Evolutionary conservation across 2,797 vertebrate genomes (phyloP), one percentile per base, ranked within the genome.

Genomic region (Anableps anableps): DNA sequence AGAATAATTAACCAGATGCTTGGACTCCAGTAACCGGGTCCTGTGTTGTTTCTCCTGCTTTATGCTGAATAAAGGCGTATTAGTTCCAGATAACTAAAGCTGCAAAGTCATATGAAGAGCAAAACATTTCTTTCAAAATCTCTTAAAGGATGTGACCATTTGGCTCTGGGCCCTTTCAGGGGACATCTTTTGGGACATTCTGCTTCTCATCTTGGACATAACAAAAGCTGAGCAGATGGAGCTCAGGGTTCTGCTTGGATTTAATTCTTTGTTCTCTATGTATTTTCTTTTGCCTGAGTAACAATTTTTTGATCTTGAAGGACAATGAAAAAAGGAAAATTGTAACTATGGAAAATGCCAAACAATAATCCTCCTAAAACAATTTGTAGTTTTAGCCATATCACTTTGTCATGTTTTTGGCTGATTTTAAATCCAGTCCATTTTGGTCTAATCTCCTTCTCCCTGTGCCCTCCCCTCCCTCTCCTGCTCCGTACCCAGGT

Each of bases 401-500:
- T 64, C 5, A 0, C 36, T 85, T 81, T 75, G 21, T 81, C 73
- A 36, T n/a, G 19, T 78, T 83, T 72, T 76, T 41, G 10, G 55
- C 36, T 43, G 48, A 2, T 62, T 75, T 45, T 77, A 72, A 84
- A 75, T 26, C n/a, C 66, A 64, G 72, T 77, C 7, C 0, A 1
- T 62, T 34, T 79, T 81, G 64, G n/a, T 62, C 58, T 58, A 34
- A 71, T 62, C 64, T 58, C 23, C 43, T 78, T 73, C 64, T 55
- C 64, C 29, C 81, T 0, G 31, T 19, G 75, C 19, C 60, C 55
- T 66, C n/a, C 74, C 16, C 81, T 66, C 76, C 36, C 55, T 36
- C 47, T 78, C 82, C 85, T 83, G 80, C 70, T 47, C 77, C 80
- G 10, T 75, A 64, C 83, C 38, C 92, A 99, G 98, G 97, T 88